These are phyloP conservation scores for Dichetophora obliterata DNA, from an alignment of 2,888 invertebrate genomes.

Conservation along the genomic window DNA sequence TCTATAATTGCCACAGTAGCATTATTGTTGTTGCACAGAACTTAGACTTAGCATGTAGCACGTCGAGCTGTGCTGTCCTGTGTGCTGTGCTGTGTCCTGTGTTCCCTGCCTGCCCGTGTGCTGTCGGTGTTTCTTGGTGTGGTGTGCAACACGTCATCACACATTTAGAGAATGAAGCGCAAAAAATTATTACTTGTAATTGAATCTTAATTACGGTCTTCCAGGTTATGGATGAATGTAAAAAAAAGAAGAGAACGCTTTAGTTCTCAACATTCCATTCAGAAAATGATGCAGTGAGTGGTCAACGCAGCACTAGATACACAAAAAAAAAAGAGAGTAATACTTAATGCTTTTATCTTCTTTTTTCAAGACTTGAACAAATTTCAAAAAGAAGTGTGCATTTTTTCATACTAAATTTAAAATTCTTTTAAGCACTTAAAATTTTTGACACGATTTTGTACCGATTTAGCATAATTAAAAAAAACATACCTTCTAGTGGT, in stretches of 20 bases:
- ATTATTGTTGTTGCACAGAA: not conserved
- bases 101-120: not conserved
- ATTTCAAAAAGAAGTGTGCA: too few relatives aligned
- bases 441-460: too few relatives aligned
- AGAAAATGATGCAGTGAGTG: not conserved
- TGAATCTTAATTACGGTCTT: conserved; percentile 47
- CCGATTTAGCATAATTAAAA: too few relatives aligned
- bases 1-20: conserved; percentile 34
- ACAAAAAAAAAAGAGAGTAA: not conserved
- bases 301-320: not conserved
- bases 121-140: not conserved
- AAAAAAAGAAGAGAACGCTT: too few relatives aligned
- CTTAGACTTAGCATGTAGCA: not conserved
- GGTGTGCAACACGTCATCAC: conserved; percentile 45
- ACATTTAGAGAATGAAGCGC: conserved; percentile 38
- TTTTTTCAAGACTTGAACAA: too few relatives aligned
- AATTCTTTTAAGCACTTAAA: too few relatives aligned
- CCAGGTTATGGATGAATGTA: not conserved
- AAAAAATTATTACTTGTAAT: conserved; percentile 44
- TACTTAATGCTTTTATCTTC: too few relatives aligned
- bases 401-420: too few relatives aligned
- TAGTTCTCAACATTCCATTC: too few relatives aligned
- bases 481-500: too few relatives aligned
- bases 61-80: not conserved
- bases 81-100: not conserved